These are phyloP conservation scores for Parotia lawesii DNA, from an alignment of 2,113 vertebrate genomes.

Conservation along the genomic window DNA sequence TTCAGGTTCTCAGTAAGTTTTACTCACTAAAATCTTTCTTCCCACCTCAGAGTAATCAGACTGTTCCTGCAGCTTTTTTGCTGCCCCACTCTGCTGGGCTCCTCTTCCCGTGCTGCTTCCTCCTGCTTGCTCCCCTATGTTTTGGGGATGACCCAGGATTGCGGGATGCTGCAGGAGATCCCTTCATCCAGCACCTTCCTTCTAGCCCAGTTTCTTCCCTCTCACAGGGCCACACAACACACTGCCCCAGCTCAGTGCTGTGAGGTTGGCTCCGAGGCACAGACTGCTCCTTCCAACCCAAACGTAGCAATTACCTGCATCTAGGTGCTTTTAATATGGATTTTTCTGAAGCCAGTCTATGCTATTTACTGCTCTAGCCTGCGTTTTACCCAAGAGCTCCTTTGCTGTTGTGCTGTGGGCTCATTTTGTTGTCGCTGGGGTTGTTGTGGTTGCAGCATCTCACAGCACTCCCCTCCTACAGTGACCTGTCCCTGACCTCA, in stretches of 20 bases:
- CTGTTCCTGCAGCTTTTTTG: neutral
- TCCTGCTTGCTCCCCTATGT: fast-evolving
- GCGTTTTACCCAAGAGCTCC: neutral
- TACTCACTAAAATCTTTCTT: neutral
- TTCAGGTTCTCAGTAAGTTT: neutral
- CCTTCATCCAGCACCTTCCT: neutral
- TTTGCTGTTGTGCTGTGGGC: neutral
- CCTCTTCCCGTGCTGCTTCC: neutral
- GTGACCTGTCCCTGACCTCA: neutral
- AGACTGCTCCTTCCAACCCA: neutral
- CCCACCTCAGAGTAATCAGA: neutral
- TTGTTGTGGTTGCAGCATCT: neutral
- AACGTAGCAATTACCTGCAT: neutral
- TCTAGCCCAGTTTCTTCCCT: fast-evolving
- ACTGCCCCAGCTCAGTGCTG: neutral
- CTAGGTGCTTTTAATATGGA: neutral
- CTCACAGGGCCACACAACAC: neutral
- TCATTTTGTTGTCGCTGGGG: fast-evolving
- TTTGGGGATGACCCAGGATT: fast-evolving
- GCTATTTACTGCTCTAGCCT: neutral
- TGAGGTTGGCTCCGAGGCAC: fast-evolving
- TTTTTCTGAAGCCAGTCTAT: neutral
- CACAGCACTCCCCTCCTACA: fast-evolving
- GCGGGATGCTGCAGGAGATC: neutral
- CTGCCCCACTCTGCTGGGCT: neutral